These are phyloP conservation scores for Xestia sexstrigata DNA, from an alignment of 2,888 invertebrate species.

Conservation along the genomic window DNA sequence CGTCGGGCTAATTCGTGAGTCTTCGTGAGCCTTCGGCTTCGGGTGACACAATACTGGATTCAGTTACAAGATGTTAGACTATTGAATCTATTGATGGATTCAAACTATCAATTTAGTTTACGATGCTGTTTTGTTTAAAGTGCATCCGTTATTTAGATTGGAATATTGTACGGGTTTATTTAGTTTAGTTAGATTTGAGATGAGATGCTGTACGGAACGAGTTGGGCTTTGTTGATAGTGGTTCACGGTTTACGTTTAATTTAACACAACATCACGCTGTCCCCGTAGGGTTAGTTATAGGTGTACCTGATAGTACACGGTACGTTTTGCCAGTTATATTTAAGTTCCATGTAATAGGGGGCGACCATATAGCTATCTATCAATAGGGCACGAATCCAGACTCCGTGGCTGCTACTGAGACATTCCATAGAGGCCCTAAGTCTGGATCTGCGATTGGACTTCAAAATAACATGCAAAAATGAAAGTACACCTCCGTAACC, in stretches of 20 bases:
- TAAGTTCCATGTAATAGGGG: neutral
- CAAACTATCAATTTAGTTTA: conserved; percentile 48
- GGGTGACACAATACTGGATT: conserved; percentile 70
- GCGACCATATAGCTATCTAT: neutral
- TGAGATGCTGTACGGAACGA: neutral
- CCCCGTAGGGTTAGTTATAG: neutral
- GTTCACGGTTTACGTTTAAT: neutral
- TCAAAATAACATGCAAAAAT: too few species aligned
- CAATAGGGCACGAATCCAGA: neutral
- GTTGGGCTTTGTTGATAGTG: neutral
- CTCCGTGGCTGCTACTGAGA: neutral
- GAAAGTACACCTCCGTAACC: neutral
- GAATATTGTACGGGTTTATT: conserved; percentile 22
- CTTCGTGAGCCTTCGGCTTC: conserved; percentile 20
- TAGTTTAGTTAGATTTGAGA: conserved; percentile 14
- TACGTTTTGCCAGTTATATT: neutral
- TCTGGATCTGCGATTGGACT: too few species aligned
- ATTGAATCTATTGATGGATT: conserved; percentile 47
- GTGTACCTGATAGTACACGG: neutral
- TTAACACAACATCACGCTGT: neutral
- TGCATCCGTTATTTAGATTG: conserved; percentile 35
- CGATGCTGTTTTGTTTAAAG: conserved; percentile 32
- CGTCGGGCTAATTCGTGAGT: conserved; percentile 65
- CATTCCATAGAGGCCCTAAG: neutral
- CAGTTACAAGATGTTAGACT: conserved; percentile 57